Evolutionary conservation across 2,888 invertebrate species (phyloP).

Genomic region (Hypsopygia costalis): DNA sequence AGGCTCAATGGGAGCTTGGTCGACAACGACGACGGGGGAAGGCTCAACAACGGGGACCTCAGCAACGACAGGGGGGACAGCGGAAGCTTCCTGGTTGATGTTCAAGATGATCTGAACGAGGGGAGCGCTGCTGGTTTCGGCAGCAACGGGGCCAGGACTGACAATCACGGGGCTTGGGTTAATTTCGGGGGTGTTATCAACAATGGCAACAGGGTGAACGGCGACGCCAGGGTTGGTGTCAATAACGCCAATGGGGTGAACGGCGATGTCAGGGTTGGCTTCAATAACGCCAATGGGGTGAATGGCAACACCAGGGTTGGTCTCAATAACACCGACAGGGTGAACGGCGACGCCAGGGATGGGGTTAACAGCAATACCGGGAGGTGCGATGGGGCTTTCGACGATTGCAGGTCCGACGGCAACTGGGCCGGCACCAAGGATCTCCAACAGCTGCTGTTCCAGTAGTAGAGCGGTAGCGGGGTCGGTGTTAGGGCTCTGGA

Average conservation of each 20-base stretch:
- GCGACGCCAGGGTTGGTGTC: conserved; percentile 11
- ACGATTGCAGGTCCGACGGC: conserved; percentile 2
- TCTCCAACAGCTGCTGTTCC: conserved; percentile 10
- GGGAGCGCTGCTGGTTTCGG: conserved; percentile 20
- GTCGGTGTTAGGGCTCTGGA: conserved; percentile 20
- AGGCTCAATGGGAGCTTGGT: conserved; percentile 13
- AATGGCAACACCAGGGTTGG: conserved; percentile 15
- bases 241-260: conserved; percentile 11
- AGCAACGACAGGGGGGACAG: conserved; percentile 1
- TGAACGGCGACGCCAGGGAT: background rate
- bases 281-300: conserved; percentile 12
- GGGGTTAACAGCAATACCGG: background rate
- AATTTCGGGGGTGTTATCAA: background rate
- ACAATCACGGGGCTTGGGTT: conserved; percentile 11
- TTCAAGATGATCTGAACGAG: conserved; percentile 39
- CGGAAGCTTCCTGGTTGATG: conserved; percentile 22
- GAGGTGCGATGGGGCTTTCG: no score
- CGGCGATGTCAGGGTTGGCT: conserved; percentile 17
- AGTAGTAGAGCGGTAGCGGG: conserved; percentile 16
- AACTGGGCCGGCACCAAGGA: conserved; percentile 13
- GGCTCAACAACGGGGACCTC: conserved; percentile 7
- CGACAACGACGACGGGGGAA: conserved; percentile 15
- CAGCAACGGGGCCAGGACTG: conserved; percentile 16
- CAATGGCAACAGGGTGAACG: conserved; percentile 12
- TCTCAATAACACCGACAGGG: no score